These are phyloP conservation scores for Bufo gargarizans DNA, from an alignment of 2,113 vertebrate species.

Conservation along the genomic window DNA sequence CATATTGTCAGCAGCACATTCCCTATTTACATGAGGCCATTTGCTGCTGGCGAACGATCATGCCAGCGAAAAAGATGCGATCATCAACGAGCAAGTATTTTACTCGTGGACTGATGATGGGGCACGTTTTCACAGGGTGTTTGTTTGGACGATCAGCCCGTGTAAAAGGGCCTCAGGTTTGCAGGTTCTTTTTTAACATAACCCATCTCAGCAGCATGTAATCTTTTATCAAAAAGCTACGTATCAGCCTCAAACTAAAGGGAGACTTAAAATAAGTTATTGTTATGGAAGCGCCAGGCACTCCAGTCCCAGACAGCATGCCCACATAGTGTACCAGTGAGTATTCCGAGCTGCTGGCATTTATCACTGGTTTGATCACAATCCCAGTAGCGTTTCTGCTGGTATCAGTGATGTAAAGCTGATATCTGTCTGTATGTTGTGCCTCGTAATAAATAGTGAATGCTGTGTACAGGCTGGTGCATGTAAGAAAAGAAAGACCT, in stretches of 20 bases:
- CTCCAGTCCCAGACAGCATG: background rate
- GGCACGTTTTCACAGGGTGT: too few species aligned
- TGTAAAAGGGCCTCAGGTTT: too few species aligned
- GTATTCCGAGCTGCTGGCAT: background rate
- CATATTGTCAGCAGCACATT: too few species aligned
- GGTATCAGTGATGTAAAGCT: background rate
- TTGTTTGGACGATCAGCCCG: too few species aligned
- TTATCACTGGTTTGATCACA: slow-evolving; percentile 3
- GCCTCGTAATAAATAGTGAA: background rate
- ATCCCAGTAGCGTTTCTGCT: background rate
- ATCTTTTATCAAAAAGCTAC: background rate
- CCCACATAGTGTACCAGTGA: background rate
- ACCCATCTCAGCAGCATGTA: too few species aligned
- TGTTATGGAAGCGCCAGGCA: background rate
- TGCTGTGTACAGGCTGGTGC: background rate
- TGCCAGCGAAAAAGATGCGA: too few species aligned
- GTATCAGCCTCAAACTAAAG: background rate
- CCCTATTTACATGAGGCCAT: too few species aligned
- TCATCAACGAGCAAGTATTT: too few species aligned
- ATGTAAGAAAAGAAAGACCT: background rate
- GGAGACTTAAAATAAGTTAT: background rate
- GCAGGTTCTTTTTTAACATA: background rate
- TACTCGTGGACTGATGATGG: too few species aligned
- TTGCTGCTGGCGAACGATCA: too few species aligned
- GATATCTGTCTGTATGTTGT: background rate